These are phyloP conservation scores for Willowsia nigromaculata DNA, from an alignment of 2,888 invertebrate species.

Conservation along the genomic window DNA sequence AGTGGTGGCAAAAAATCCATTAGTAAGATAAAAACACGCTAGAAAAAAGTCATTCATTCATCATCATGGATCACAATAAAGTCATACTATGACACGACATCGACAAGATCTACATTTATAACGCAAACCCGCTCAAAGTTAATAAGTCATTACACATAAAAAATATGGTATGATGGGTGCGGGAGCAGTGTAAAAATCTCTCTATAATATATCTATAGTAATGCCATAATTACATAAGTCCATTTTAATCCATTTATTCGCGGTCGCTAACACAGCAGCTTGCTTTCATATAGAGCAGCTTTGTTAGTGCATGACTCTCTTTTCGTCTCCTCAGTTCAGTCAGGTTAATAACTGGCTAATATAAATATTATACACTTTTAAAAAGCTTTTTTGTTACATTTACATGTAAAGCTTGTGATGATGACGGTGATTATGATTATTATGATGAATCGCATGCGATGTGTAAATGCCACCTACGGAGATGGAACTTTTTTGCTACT, in stretches of 20 bases:
- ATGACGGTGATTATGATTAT: conserved; percentile 69
- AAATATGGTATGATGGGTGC: not conserved
- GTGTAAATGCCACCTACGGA: conserved; percentile 68
- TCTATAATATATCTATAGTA: not conserved
- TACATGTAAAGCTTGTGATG: conserved; percentile 51
- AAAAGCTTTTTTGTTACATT: conserved; percentile 20
- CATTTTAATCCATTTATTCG: conserved; percentile 54
- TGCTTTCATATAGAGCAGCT: conserved; percentile 2
- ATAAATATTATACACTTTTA: conserved; percentile 44
- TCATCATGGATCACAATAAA: conserved; percentile 34
- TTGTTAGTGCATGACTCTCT: not conserved
- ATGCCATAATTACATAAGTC: not conserved
- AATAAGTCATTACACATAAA: not conserved
- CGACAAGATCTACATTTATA: not conserved
- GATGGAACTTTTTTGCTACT: conserved; percentile 62
- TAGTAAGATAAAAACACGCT: conserved; percentile 28
- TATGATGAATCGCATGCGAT: conserved; percentile 71
- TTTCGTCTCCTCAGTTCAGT: not conserved
- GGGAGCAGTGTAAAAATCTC: not conserved
- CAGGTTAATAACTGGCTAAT: conserved; percentile 14
- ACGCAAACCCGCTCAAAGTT: not conserved
- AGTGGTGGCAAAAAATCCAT: conserved; percentile 43
- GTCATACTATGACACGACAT: conserved; percentile 43
- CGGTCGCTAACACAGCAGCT: conserved; percentile 34
- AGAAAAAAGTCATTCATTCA: conserved; percentile 38